Conservation (phyloP, 2,888 invertebrate genomes). For the Parelbella ahira region DNA sequence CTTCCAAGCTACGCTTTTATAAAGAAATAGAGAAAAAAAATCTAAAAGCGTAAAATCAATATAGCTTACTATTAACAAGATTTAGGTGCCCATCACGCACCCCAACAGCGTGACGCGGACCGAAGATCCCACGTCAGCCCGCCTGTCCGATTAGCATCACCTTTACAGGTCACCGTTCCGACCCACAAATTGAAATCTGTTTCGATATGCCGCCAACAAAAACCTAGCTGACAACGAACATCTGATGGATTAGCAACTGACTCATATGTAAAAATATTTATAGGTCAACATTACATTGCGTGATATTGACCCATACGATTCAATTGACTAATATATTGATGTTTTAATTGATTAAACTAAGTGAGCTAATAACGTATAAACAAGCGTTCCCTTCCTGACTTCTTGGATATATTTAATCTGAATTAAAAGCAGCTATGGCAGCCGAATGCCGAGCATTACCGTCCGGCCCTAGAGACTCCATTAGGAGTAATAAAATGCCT, state of each 20-base stretch:
- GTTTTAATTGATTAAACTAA: slow-evolving; percentile 73
- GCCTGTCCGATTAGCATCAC: slow-evolving; percentile 78
- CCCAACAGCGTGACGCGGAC: slow-evolving; percentile 31
- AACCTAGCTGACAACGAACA: slow-evolving; percentile 60
- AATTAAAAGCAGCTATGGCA: slow-evolving; percentile 69
- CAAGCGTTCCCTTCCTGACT: slow-evolving; percentile 48
- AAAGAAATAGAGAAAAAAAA: background rate
- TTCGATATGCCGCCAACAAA: slow-evolving; percentile 71
- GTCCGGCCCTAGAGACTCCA: slow-evolving; percentile 77
- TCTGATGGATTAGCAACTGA: slow-evolving; percentile 63
- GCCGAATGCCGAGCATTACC: slow-evolving; percentile 65
- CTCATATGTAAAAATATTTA: slow-evolving; percentile 45
- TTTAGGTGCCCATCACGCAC: slow-evolving; percentile 11
- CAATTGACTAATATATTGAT: too few relatives aligned
- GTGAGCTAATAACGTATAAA: slow-evolving; percentile 37
- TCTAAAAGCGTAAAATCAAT: slow-evolving; percentile 7
- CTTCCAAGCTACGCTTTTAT: background rate
- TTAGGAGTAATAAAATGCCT: slow-evolving; percentile 79
- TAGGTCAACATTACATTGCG: slow-evolving; percentile 42
- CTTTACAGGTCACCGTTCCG: slow-evolving; percentile 66
- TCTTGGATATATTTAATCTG: slow-evolving; percentile 69
- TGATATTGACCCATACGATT: too few relatives aligned
- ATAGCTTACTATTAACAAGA: slow-evolving; percentile 10
- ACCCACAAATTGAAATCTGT: slow-evolving; percentile 71
- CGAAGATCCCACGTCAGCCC: slow-evolving; percentile 54